These are phyloP conservation scores for Brachionus paranguensis DNA, from an alignment of 1,140 invertebrate genomes.

Conservation along the genomic window DNA sequence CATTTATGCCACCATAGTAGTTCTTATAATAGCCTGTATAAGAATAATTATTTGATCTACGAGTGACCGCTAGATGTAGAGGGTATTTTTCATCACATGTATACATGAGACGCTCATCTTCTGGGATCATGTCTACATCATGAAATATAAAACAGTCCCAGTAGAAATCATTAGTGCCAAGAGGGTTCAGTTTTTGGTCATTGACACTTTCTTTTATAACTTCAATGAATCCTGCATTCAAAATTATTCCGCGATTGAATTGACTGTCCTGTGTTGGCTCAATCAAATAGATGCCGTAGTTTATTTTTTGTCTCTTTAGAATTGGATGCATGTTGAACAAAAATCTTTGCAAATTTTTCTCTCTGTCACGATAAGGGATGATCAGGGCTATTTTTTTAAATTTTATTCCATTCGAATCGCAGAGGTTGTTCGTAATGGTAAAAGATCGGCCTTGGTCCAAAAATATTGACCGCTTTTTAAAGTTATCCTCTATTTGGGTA, in stretches of 20 bases:
- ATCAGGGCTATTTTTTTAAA: background rate
- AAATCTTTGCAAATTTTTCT: background rate
- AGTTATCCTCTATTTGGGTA: background rate
- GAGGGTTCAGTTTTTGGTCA: constrained; percentile 57
- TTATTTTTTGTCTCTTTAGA: constrained; percentile 47
- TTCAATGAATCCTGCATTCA: constrained; percentile 87
- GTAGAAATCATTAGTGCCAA: constrained; percentile 49
- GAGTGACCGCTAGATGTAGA: background rate
- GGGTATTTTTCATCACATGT: constrained; percentile 67
- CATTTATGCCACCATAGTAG: constrained; percentile 39
- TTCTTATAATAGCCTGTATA: background rate
- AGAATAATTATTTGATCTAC: background rate
- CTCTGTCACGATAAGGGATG: background rate
- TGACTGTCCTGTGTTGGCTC: constrained; percentile 60
- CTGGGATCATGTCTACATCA: constrained; percentile 87
- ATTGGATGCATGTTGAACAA: constrained; percentile 40
- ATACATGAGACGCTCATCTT: constrained; percentile 80
- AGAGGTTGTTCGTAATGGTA: background rate
- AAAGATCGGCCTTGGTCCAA: background rate
- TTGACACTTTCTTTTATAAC: constrained; percentile 56
- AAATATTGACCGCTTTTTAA: background rate
- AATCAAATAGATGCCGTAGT: constrained; percentile 49
- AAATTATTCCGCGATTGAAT: constrained; percentile 84
- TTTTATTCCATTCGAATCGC: background rate
- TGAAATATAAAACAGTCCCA: constrained; percentile 85